Evolutionary conservation across 2,113 vertebrate species (phyloP).

Genomic region (Callipepla californica): DNA sequence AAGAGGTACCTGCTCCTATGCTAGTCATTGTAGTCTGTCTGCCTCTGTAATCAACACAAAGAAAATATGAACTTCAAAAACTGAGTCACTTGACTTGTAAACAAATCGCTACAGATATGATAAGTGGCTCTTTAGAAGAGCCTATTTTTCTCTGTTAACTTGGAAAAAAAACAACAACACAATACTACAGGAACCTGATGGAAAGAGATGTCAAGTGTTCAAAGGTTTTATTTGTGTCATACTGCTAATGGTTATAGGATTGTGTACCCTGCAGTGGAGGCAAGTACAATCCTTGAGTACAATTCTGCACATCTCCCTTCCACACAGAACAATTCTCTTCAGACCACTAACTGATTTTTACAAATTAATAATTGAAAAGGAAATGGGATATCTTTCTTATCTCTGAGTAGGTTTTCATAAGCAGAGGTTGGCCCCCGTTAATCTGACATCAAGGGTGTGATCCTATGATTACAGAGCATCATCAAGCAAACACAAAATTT

Average conservation of each 20-base stretch:
- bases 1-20: neutral
- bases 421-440: neutral
- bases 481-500: neutral
- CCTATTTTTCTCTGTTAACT: neutral
- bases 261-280: neutral
- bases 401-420: neutral
- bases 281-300: neutral
- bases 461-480: neutral
- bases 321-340: neutral
- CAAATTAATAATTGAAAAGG: neutral
- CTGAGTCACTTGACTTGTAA: neutral
- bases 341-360: neutral
- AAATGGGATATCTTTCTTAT: neutral
- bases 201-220: accelerated
- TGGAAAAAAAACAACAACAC: neutral
- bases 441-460: neutral
- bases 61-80: neutral
- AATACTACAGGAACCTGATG: neutral
- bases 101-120: neutral
- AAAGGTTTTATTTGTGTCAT: neutral
- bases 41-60: neutral
- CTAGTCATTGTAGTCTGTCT: neutral
- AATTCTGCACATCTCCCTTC: neutral
- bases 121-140: neutral
- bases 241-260: accelerated